Base-by-base conservation (phyloP, 1,140 invertebrate genomes). In the Zaprionus capensis region DNA sequence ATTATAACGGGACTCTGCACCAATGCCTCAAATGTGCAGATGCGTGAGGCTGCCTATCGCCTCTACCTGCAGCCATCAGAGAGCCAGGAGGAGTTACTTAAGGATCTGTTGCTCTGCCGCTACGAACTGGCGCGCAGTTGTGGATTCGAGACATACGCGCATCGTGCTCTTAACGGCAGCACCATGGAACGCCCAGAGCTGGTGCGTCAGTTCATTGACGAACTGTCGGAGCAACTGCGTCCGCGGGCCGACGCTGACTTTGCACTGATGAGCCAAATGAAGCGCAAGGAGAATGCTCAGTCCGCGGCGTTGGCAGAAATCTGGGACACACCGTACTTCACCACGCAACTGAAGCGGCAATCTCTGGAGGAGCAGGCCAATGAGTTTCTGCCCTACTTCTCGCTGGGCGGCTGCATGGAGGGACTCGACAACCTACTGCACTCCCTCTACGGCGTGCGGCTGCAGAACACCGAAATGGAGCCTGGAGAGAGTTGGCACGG, bases 391-490 rank as follows among this genome's bases (percentile, higher is more conserved):
- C 96, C 97, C 0, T 99, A 99, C 92, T 99, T 99, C 92, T 99
- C 98, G 1, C 93, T 99, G 0, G 98, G 98, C 9, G 95, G 95
- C 59, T 99, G 98, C 87, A 99, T 99, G 98, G 98, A 99, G 83
- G 99, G 99, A 0, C 93, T 99, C 4, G 98, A 98, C 93, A 95
- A 96, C 82, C 93, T 99, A 9, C 96, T 98, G 41, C 94, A 96
- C 61, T 94, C 94, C 49, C 93, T 99, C 0, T 99, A 96, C 91
- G 96, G 96, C 5, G 96, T 99, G 28, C 94, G 93, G 5, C 93
- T 99, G 7, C 93, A 96, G 63, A 94, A 95, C 68, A 94, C 95
- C 53, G 95, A 97, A 71, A 94, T 96, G 74, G 92, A 95, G 55
- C 93, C 94, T 41, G 94, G 97, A 7, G 98, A 99, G 93, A 93